A percentile compares a stretch with the other conserved stretches of the same genome.
phyloP scores from a whole-genome alignment of 2,888 invertebrate species.

The Mycalesis mineus region DNA sequence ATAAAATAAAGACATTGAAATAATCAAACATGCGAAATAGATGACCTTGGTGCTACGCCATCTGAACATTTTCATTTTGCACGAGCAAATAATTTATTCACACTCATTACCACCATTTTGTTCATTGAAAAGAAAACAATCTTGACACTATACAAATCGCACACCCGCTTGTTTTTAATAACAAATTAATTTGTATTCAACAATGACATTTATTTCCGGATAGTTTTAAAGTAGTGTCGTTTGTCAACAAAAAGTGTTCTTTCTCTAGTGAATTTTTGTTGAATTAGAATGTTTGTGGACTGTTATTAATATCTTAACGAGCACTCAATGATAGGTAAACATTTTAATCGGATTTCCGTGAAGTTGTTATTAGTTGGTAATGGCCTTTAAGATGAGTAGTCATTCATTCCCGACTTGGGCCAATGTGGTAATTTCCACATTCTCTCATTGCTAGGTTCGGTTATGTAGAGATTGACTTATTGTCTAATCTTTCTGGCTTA shows the following conservation, averaged over 20 bases:
- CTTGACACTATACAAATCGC: not conserved
- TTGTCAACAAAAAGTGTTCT: not conserved
- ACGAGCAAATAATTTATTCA: not conserved
- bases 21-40: no score
- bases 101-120: not conserved
- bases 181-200: not conserved
- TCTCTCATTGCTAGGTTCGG: no score
- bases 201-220: constrained; percentile 1
- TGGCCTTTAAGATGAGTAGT: no score
- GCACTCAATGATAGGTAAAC: not conserved
- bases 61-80: not conserved
- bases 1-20: no score
- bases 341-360: not conserved
- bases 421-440: no score
- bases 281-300: not conserved
- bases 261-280: not conserved
- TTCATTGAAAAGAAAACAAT: not conserved
- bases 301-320: not conserved
- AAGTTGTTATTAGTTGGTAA: not conserved
- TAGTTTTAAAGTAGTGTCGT: not conserved
- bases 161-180: not conserved
- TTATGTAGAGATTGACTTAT: no score
- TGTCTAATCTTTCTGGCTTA: no score
- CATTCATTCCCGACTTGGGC: no score
- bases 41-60: no score